These are phyloP conservation scores for Eretmochelys imbricata DNA, from an alignment of 2,113 vertebrate species.

Conservation along the genomic window DNA sequence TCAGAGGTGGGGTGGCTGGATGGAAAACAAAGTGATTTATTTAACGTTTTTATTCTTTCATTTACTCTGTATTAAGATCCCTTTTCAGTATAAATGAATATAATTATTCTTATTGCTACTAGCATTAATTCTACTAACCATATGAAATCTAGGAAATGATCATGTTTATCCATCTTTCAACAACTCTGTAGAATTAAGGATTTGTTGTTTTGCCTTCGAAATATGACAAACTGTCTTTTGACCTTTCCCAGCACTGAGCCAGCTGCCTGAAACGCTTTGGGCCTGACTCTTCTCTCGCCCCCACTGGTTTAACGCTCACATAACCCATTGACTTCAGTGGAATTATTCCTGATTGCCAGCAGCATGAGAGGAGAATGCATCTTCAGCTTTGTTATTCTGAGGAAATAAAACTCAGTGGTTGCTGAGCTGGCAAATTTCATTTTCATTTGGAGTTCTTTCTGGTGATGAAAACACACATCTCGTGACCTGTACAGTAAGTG, in stretches of 20 bases:
- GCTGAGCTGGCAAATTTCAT: background rate
- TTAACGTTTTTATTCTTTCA: background rate
- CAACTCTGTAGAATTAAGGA: background rate
- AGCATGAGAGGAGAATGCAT: background rate
- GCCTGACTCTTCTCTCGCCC: background rate
- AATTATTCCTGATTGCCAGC: background rate
- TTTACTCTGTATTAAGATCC: background rate
- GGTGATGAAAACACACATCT: background rate
- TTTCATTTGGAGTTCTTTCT: background rate
- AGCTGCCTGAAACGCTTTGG: slow-evolving; percentile 21
- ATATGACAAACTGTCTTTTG: background rate
- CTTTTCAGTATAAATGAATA: background rate
- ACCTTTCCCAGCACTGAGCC: background rate
- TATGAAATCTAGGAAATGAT: background rate
- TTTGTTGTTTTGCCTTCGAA: background rate
- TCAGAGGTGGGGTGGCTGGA: background rate
- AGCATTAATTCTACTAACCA: background rate
- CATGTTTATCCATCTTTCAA: background rate
- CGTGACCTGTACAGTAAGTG: background rate
- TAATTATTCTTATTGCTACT: background rate
- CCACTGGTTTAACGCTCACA: background rate
- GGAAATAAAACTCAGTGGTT: background rate
- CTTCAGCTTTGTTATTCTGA: background rate
- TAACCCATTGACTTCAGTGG: background rate
- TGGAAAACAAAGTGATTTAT: background rate